These are phyloP conservation scores for Drosophila vallismaia DNA, from an alignment of 2,888 invertebrate species.

Conservation along the genomic window DNA sequence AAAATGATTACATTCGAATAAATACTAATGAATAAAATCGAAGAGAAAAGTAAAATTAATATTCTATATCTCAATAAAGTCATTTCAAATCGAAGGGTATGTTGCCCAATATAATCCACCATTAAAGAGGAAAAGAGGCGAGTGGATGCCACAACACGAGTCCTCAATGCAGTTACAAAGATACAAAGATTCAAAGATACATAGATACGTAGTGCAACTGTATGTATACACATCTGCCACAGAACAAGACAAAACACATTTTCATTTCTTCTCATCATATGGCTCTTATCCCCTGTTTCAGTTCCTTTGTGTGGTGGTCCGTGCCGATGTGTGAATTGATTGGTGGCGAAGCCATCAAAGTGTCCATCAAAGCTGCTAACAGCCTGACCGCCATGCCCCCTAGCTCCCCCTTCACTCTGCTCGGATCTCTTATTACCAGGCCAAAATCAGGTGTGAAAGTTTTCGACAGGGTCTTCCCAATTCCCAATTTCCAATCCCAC, in stretches of 20 bases:
- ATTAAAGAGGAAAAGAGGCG: too few species aligned
- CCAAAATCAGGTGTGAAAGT: conserved; percentile 37
- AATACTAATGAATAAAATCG: too few species aligned
- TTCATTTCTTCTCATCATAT: neutral
- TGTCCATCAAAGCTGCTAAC: conserved; percentile 41
- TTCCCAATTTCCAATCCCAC: conserved; percentile 21
- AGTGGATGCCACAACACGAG: too few species aligned
- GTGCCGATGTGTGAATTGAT: conserved; percentile 32
- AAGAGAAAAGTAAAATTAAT: too few species aligned
- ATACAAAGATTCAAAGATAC: conserved; percentile 20
- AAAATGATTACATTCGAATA: too few species aligned
- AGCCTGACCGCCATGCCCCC: conserved; percentile 28
- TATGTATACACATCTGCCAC: conserved; percentile 22
- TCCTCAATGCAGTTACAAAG: neutral
- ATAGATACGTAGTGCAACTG: neutral
- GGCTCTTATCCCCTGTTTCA: neutral
- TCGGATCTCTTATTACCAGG: conserved; percentile 25
- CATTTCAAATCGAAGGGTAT: too few species aligned
- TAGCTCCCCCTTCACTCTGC: neutral
- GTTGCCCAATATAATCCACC: too few species aligned
- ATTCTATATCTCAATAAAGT: too few species aligned
- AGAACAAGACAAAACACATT: neutral
- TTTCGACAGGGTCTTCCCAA: conserved; percentile 35
- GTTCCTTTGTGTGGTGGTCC: conserved; percentile 26
- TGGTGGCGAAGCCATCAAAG: conserved; percentile 41